These are phyloP conservation scores for Bufotes viridis DNA, from an alignment of 2,797 vertebrate genomes.

Conservation along the genomic window DNA sequence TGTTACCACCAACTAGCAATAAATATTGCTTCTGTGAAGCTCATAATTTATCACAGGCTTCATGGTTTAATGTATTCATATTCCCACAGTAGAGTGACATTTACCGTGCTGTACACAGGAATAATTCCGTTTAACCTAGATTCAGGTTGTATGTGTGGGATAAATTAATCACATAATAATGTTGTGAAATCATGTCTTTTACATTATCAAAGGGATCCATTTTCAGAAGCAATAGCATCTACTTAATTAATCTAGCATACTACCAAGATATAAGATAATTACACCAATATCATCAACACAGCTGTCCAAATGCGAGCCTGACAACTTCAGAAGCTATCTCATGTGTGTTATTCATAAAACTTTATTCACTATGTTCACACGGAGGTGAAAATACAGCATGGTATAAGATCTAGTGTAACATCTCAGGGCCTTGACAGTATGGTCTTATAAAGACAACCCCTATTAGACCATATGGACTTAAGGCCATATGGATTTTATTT, in stretches of 20 bases:
- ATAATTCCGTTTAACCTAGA: conserved; percentile 26
- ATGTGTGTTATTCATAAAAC: neutral
- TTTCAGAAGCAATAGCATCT: neutral
- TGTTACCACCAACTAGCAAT: neutral
- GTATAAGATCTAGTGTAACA: no score
- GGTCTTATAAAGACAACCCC: no score
- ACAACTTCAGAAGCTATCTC: neutral
- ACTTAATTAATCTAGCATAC: neutral
- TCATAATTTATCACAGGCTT: conserved; percentile 35
- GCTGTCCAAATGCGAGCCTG: neutral
- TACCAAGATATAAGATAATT: neutral
- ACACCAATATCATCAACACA: neutral
- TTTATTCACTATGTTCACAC: neutral
- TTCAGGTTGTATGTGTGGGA: neutral
- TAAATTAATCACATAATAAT: conserved; percentile 29
- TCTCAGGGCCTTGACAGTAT: no score
- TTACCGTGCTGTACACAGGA: conserved; percentile 17
- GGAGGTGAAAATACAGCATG: neutral
- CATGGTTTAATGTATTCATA: conserved; percentile 23
- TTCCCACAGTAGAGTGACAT: conserved; percentile 22
- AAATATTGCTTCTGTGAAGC: neutral
- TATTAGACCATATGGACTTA: no score
- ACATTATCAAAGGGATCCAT: neutral
- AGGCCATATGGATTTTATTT: no score
- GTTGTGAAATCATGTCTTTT: neutral